A percentile compares a stretch with the other conserved stretches of the same genome.
These are phyloP conservation scores for Coregonus sp. DNA, from an alignment of 2,797 vertebrate species.

Conservation along the genomic window DNA sequence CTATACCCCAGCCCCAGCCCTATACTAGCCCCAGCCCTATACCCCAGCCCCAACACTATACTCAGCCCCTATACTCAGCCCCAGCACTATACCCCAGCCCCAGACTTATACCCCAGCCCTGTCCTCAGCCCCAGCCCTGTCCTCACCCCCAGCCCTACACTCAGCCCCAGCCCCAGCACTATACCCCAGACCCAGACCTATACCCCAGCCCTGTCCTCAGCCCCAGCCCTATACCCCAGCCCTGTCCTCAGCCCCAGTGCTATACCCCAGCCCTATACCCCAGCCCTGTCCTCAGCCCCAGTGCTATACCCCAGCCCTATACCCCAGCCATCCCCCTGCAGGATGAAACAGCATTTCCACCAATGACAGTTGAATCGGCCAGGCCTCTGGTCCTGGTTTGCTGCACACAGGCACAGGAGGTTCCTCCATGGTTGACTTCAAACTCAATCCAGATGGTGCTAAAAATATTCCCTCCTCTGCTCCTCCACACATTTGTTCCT, in stretches of 20 bases:
- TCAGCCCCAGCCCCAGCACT: background rate
- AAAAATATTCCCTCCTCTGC: constrained; percentile 64
- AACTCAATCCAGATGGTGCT: constrained; percentile 90
- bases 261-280: background rate
- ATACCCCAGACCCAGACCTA: background rate
- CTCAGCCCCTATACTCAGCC: constrained; percentile 5
- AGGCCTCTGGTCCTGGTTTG: constrained; percentile 88
- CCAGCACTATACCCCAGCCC: background rate
- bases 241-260: background rate
- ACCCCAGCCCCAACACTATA: background rate
- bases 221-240: background rate
- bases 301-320: background rate
- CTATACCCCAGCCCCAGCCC: background rate
- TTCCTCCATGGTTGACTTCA: constrained; percentile 77
- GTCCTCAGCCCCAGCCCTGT: background rate
- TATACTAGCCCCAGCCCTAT: background rate
- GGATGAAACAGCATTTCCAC: constrained; percentile 78
- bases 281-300: background rate
- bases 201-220: background rate
- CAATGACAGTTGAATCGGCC: constrained; percentile 89
- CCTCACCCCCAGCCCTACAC: background rate
- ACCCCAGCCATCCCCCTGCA: constrained; percentile 67
- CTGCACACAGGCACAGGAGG: constrained; percentile 80
- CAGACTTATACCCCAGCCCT: background rate
- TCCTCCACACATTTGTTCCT: constrained; percentile 63